Percentiles rank a stretch among this genome's conserved stretches.
These are phyloP conservation scores for Agrotis segetum DNA, from an alignment of 2,888 invertebrate genomes.

Conservation along the genomic window DNA sequence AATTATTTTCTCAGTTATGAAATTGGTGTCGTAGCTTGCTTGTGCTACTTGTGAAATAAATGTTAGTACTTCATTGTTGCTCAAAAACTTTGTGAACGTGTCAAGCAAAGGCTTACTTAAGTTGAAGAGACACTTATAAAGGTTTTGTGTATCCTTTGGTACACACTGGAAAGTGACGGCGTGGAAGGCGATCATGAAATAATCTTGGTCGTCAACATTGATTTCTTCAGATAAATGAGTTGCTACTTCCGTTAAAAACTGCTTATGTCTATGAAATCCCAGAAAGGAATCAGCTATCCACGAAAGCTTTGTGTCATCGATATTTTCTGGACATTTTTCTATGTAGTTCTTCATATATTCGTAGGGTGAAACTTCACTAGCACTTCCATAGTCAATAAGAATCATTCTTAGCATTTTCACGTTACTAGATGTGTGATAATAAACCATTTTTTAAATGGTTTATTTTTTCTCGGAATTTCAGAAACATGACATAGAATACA, in stretches of 20 bases:
- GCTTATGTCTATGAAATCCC: conserved; percentile 79
- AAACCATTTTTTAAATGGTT: conserved; percentile 80
- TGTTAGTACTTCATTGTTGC: conserved; percentile 84
- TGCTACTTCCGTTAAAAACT: conserved; percentile 77
- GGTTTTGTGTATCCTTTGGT: conserved; percentile 74
- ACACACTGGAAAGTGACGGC: conserved; percentile 80
- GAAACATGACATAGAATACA: conserved; percentile 72
- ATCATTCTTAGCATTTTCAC: conserved; percentile 83
- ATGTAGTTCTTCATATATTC: conserved; percentile 85
- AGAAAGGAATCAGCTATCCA: conserved; percentile 85
- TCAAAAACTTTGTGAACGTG: conserved; percentile 83
- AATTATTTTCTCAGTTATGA: conserved; percentile 87
- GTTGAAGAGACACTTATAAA: conserved; percentile 86
- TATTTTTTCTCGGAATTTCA: conserved; percentile 60
- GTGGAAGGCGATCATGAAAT: conserved; percentile 80
- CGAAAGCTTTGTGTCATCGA: conserved; percentile 79
- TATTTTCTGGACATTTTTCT: conserved; percentile 80
- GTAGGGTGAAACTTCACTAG: conserved; percentile 77
- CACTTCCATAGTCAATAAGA: conserved; percentile 75
- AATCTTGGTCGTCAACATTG: conserved; percentile 78
- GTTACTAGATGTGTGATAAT: conserved; percentile 83
- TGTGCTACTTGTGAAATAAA: conserved; percentile 86
- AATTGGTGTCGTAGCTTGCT: conserved; percentile 86
- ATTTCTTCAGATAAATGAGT: conserved; percentile 76
- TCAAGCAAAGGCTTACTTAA: conserved; percentile 81